Conservation (phyloP, 2,113 vertebrate genomes). For the Callopanchax toddi region DNA sequence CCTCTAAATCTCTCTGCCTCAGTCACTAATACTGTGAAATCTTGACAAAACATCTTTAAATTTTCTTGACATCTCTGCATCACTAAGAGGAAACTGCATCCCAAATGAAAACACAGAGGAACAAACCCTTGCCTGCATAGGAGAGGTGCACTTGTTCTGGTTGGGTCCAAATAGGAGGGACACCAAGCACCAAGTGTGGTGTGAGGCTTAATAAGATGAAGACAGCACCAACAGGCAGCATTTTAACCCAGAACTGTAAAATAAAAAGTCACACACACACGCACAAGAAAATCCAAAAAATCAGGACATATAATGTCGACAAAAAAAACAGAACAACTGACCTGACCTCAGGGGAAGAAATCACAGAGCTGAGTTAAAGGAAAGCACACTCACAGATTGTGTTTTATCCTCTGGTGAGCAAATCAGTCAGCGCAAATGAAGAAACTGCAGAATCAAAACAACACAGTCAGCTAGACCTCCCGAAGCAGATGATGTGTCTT, state of each 20-base stretch:
- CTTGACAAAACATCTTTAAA: conserved; percentile 4
- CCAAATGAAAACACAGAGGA: conserved; percentile 8
- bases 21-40: conserved; percentile 1
- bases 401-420: conserved; percentile 14
- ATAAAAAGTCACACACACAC: conserved; percentile 2
- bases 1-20: neutral
- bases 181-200: conserved; percentile 52
- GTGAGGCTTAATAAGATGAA: conserved; percentile 43
- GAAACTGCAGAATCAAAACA: conserved; percentile 34
- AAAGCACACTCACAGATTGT: neutral
- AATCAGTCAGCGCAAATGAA: conserved; percentile 16
- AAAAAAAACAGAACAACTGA: conserved; percentile 25
- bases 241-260: conserved; percentile 27
- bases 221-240: conserved; percentile 39
- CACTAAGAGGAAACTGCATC: neutral
- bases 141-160: conserved; percentile 82
- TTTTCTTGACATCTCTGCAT: too few species aligned
- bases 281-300: conserved; percentile 29
- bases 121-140: conserved; percentile 71
- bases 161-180: conserved; percentile 71
- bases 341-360: conserved; percentile 1
- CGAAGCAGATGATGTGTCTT: conserved; percentile 40
- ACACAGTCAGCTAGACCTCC: conserved; percentile 30
- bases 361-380: neutral
- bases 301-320: too few species aligned